Evolutionary conservation across 64 coral and sea anemone genomes (phyloP).

Genomic region (Montipora capricornis): DNA sequence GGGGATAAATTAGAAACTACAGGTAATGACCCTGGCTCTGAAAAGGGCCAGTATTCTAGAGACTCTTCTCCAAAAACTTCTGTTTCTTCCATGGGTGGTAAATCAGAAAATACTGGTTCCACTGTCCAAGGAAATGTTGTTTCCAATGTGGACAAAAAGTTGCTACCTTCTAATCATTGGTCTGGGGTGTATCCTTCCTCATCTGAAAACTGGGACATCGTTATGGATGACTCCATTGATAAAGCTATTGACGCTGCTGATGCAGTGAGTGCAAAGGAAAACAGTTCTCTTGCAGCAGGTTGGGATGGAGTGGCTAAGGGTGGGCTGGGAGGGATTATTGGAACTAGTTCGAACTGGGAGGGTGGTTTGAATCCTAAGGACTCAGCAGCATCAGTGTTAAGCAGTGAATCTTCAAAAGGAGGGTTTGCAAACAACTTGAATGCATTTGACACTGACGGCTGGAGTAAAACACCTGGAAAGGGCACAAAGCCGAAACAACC

Average conservation of each 20-base stretch:
- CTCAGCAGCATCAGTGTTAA: constrained; percentile 12
- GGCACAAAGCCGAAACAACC: constrained; percentile 78
- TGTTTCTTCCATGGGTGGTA: constrained; percentile 51
- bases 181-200: constrained; percentile 4
- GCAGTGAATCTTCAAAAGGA: constrained; percentile 1
- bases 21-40: constrained; percentile 35
- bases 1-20: constrained; percentile 44
- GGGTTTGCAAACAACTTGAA: constrained; percentile 38
- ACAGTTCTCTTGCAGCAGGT: constrained; percentile 39
- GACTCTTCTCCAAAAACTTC: constrained; percentile 49
- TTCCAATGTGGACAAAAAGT: constrained; percentile 44
- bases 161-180: constrained; percentile 20
- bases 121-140: constrained; percentile 28
- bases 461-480: constrained; percentile 99
- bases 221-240: constrained; percentile 90
- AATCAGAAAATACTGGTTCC: constrained; percentile 6
- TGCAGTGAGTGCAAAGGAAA: constrained; percentile 35
- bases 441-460: constrained; percentile 63
- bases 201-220: constrained; percentile 42
- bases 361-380: constrained; percentile 25
- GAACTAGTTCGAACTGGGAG: constrained; percentile 68
- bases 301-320: constrained; percentile 86
- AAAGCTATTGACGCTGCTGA: constrained; percentile 93
- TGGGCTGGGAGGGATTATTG: constrained; percentile 90
- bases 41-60: constrained; percentile 64